These are phyloP conservation scores for Carassius auratus DNA, from an alignment of 2,113 vertebrate species.

Conservation along the genomic window DNA sequence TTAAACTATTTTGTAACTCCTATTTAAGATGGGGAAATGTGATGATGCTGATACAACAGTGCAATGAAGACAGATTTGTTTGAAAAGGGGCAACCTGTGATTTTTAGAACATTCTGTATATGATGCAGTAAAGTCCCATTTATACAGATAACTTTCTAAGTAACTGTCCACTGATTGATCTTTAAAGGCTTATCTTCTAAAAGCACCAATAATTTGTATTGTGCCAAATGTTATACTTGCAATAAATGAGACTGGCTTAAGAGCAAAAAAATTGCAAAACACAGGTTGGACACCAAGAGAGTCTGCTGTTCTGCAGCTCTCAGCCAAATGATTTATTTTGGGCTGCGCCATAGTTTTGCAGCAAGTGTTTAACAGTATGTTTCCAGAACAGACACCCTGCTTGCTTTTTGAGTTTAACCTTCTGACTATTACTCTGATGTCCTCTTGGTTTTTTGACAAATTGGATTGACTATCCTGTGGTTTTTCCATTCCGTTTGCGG, in stretches of 20 bases:
- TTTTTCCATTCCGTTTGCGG: conserved; percentile 31
- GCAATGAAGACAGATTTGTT: conserved; percentile 72
- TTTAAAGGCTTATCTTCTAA: conserved; percentile 77
- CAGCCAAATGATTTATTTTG: conserved; percentile 74
- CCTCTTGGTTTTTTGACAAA: conserved; percentile 41
- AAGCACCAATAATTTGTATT: conserved; percentile 81
- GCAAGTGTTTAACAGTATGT: conserved; percentile 80
- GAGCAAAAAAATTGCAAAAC: conserved; percentile 57
- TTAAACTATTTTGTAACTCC: conserved; percentile 90
- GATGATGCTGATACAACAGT: conserved; percentile 73
- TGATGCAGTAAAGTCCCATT: conserved; percentile 77
- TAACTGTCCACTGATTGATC: conserved; percentile 74
- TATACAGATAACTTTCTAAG: conserved; percentile 81
- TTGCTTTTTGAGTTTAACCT: conserved; percentile 27
- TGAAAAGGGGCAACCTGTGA: conserved; percentile 73
- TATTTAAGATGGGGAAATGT: conserved; percentile 81
- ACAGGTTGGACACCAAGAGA: conserved; percentile 52
- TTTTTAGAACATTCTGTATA: conserved; percentile 81
- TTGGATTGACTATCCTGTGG: conserved; percentile 13
- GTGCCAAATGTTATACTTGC: conserved; percentile 87
- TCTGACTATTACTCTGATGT: conserved; percentile 18
- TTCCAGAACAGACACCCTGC: conserved; percentile 62
- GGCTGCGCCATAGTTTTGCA: conserved; percentile 85
- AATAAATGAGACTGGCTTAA: conserved; percentile 79
- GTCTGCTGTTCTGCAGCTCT: conserved; percentile 80